These are phyloP conservation scores for Lithobates pipiens DNA, from an alignment of 2,797 vertebrate genomes.

Conservation along the genomic window DNA sequence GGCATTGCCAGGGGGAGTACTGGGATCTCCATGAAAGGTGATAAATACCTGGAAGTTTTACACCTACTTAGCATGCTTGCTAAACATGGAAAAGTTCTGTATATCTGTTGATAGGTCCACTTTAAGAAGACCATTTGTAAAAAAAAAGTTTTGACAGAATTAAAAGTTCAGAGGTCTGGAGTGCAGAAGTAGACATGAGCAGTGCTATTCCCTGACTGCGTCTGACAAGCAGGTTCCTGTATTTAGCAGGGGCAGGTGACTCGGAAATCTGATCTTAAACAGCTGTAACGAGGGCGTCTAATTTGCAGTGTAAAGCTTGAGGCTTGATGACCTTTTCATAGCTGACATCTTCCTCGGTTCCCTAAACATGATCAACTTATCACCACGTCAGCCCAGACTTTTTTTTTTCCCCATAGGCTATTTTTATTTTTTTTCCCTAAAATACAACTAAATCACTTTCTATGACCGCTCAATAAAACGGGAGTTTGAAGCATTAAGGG, in stretches of 20 bases:
- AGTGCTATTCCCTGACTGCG: slow-evolving; percentile 72
- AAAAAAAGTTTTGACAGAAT: too few species aligned
- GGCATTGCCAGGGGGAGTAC: too few species aligned
- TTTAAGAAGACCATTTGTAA: too few species aligned
- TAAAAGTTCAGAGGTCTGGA: neutral
- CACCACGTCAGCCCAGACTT: accelerated
- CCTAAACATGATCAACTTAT: slow-evolving; percentile 55
- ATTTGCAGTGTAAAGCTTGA: slow-evolving; percentile 60
- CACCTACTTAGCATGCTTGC: too few species aligned
- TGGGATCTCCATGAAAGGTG: too few species aligned
- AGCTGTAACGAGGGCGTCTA: slow-evolving; percentile 72
- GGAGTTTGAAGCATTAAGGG: slow-evolving; percentile 27
- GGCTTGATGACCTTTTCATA: slow-evolving; percentile 65
- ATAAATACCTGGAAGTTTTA: too few species aligned
- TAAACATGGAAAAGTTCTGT: too few species aligned
- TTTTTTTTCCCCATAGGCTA: neutral
- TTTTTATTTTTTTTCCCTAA: neutral
- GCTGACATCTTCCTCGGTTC: slow-evolving; percentile 60
- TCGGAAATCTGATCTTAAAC: slow-evolving; percentile 75
- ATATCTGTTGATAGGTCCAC: too few species aligned
- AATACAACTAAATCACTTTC: slow-evolving; percentile 48
- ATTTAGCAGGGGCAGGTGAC: slow-evolving; percentile 76
- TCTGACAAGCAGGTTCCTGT: slow-evolving; percentile 78
- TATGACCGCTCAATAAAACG: slow-evolving; percentile 33
- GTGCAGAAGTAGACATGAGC: slow-evolving; percentile 68